Base-by-base conservation (phyloP, 2,888 invertebrate species). In the Sphecodes monilicornis region DNA sequence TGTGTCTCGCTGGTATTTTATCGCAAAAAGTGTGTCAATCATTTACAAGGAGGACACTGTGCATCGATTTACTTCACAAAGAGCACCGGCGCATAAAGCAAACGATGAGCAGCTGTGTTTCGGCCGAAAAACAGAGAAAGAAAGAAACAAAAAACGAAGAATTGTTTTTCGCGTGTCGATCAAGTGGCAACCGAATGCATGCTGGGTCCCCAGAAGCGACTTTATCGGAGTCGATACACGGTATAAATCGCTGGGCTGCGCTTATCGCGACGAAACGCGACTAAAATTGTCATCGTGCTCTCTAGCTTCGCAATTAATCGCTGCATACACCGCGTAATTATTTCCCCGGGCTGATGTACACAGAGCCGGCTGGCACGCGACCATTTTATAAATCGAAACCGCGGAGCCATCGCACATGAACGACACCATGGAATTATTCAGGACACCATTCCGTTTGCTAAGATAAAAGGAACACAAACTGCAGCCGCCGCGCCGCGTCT, bases 211-310 rank as follows among this genome's bases (percentile, higher is more conserved):
- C 66, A 66, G 71, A 71, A 71, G 78, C n/a, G 54, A 41, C 32
- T 41, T 72, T 80, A 80, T 80, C 80, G 64, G 36, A 50, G 68
- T 79, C 82, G 60, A 82, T 74, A 73, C 16, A 69, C 29, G 50
- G 46, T n/a, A 72, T 22, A 50, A 50, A 50, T 22, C 22, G 22
- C 13, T 36, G 64, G 64, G 32, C 32, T 71, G 39, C n/a, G 41
- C 70, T 80, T 80, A 78, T 80, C 78, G 32, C 43, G 41, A 36
- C 39, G 26, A 60, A 83, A 57, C 72, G 57, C n/a, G 36, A 26
- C 16, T 50, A 60, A 73, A 57, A 77, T n/a, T 57, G 73, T 26
- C 76, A 5, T 16, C 11, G 57, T 26, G n/a, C 57, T 57, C 57
- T 57, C 13, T 60, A 26, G 60, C 29, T 13, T 68, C 68, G 22